Percentiles rank a stretch among this genome's conserved stretches.
Evolutionary conservation across 2,888 invertebrate species (phyloP).

Genomic region (Cataglyphis altisquamis): DNA sequence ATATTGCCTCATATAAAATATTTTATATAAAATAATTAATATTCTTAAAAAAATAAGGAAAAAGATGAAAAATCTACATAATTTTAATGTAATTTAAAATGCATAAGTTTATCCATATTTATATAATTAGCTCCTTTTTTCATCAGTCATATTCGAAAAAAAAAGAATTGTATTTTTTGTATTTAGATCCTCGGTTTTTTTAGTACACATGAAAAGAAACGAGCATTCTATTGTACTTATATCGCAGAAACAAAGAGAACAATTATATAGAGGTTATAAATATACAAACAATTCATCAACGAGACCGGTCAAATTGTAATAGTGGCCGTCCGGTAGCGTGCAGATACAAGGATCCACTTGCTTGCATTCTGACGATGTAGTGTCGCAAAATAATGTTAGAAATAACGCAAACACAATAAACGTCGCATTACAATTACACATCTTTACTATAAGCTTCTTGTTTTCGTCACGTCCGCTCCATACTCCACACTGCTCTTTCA

Average conservation of each 20-base stretch:
- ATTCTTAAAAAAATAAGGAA: background rate
- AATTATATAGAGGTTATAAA: conserved; percentile 62
- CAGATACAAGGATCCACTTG: conserved; percentile 80
- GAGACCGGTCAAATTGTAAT: conserved; percentile 78
- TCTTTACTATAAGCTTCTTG: conserved; percentile 45
- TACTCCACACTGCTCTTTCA: background rate
- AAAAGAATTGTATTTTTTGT: background rate
- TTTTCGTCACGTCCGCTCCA: conserved; percentile 7
- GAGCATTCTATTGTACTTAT: background rate
- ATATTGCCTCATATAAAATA: background rate
- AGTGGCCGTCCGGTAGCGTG: conserved; percentile 79
- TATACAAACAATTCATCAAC: conserved; percentile 60
- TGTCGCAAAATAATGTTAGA: conserved; percentile 51
- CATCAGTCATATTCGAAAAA: background rate
- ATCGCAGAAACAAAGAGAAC: background rate
- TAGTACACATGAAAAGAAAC: background rate
- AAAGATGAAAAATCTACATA: background rate
- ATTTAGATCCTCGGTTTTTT: too few relatives aligned
- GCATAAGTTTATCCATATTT: background rate
- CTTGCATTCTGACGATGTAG: conserved; percentile 73
- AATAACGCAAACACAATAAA: conserved; percentile 47
- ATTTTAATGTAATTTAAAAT: background rate
- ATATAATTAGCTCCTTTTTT: background rate
- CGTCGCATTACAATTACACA: conserved; percentile 44
- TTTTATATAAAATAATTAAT: background rate